Evolutionary conservation across 1,140 invertebrate species (phyloP).

Genomic region (Aphaenogaster ashmeadi): DNA sequence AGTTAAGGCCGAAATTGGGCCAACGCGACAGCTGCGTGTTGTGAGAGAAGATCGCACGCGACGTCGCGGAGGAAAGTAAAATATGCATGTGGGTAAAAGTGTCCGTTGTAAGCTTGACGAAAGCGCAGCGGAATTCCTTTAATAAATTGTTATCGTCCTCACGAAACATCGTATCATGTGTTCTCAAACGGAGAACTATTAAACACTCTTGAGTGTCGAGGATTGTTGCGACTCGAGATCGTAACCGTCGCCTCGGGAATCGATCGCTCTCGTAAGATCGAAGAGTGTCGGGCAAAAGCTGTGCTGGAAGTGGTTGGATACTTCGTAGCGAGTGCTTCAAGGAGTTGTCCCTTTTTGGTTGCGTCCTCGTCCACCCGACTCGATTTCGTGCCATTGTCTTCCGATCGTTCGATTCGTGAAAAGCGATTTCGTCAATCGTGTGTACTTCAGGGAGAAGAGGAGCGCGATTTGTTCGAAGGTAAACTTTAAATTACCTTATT

Average conservation of each 20-base stretch:
- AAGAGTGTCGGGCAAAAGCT: constrained; percentile 46
- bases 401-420: constrained; percentile 50
- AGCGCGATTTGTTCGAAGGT: constrained; percentile 50
- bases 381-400: constrained; percentile 65
- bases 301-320: constrained; percentile 49
- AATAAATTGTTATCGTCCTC: constrained; percentile 34
- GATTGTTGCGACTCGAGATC: constrained; percentile 47
- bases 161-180: constrained; percentile 12
- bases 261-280: constrained; percentile 42
- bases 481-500: constrained; percentile 49
- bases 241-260: constrained; percentile 22
- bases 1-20: constrained; percentile 35
- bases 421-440: constrained; percentile 38
- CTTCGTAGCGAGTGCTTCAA: constrained; percentile 39
- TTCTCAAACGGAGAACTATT: neutral
- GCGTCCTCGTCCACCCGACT: constrained; percentile 25
- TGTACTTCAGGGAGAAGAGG: constrained; percentile 25
- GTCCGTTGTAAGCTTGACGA: neutral
- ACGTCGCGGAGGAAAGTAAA: constrained; percentile 32
- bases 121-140: constrained; percentile 8
- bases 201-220: constrained; percentile 39
- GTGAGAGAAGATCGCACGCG: constrained; percentile 25
- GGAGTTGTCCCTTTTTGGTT: constrained; percentile 22
- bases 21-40: constrained; percentile 10
- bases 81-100: constrained; percentile 51